Evolutionary conservation across 2,797 vertebrate species (phyloP).

Genomic region (Tenualosa ilisha): DNA sequence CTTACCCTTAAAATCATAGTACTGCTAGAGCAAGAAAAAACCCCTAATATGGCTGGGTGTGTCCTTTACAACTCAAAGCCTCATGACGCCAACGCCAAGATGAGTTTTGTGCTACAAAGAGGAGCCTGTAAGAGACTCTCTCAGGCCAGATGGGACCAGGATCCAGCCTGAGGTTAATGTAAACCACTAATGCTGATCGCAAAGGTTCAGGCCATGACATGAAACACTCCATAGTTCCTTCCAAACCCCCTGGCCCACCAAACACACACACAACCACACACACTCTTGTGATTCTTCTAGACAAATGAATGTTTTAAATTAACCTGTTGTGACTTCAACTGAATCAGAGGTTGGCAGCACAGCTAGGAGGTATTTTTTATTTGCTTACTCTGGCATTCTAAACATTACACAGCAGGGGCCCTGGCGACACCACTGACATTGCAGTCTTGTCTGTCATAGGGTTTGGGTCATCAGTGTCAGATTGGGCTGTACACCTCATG

Average conservation of each 20-base stretch:
- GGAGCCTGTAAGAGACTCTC: slow-evolving; percentile 30
- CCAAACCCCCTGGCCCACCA: too few species aligned
- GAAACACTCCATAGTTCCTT: too few species aligned
- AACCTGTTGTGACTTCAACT: background rate
- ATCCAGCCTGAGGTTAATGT: slow-evolving; percentile 58
- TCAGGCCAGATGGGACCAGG: slow-evolving; percentile 35
- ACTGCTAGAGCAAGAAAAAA: background rate
- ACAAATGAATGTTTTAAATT: background rate
- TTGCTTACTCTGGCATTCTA: background rate
- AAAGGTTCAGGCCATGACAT: slow-evolving; percentile 29
- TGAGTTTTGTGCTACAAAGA: background rate
- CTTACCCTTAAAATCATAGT: too few species aligned
- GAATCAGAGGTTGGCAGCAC: background rate
- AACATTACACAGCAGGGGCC: background rate
- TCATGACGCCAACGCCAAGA: background rate
- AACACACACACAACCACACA: too few species aligned
- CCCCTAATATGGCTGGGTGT: background rate
- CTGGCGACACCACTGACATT: background rate
- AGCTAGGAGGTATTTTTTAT: background rate
- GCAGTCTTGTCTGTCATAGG: background rate
- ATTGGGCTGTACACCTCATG: background rate
- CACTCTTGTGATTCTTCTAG: background rate
- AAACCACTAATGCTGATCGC: slow-evolving; percentile 48
- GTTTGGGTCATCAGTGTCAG: background rate
- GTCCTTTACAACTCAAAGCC: background rate